These are phyloP conservation scores for Rugalucina vietnamica DNA, from an alignment of 2,888 invertebrate genomes.

Conservation along the genomic window DNA sequence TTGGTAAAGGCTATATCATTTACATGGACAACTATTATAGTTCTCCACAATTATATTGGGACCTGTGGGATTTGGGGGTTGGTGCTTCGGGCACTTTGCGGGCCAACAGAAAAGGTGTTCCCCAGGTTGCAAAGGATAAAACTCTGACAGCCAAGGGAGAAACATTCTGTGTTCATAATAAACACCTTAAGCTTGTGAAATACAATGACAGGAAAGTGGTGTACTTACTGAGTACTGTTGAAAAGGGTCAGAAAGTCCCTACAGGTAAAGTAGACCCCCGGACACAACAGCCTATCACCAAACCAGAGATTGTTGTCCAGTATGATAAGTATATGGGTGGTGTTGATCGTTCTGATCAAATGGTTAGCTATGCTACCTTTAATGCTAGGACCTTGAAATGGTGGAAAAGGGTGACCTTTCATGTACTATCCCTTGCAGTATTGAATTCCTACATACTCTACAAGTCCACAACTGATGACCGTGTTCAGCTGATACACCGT, in stretches of 20 bases:
- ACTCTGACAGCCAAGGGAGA: slow-evolving; percentile 13
- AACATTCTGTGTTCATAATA: background rate
- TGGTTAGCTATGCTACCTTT: slow-evolving; percentile 40
- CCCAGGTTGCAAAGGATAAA: slow-evolving; percentile 26
- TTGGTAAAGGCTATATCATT: slow-evolving; percentile 23
- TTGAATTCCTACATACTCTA: slow-evolving; percentile 45
- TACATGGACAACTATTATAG: slow-evolving; percentile 48
- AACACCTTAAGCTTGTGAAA: slow-evolving; percentile 15
- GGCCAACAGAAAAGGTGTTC: slow-evolving; percentile 36
- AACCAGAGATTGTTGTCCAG: slow-evolving; percentile 8
- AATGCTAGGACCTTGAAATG: slow-evolving; percentile 43
- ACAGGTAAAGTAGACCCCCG: background rate
- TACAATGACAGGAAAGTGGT: slow-evolving; percentile 40
- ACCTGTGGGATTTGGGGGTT: slow-evolving; percentile 14
- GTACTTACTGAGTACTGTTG: background rate
- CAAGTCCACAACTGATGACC: background rate
- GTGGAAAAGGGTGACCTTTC: slow-evolving; percentile 57
- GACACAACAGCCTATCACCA: background rate
- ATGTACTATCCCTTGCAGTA: slow-evolving; percentile 22
- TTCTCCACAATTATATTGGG: slow-evolving; percentile 37
- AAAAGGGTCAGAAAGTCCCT: slow-evolving; percentile 2
- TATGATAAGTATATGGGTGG: slow-evolving; percentile 51
- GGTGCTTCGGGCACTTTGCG: slow-evolving; percentile 38
- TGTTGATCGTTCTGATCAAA: slow-evolving; percentile 52
- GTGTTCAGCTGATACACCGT: slow-evolving; percentile 12